Conservation (phyloP, 2,888 invertebrate species). For the Pollenia amentaria region DNA sequence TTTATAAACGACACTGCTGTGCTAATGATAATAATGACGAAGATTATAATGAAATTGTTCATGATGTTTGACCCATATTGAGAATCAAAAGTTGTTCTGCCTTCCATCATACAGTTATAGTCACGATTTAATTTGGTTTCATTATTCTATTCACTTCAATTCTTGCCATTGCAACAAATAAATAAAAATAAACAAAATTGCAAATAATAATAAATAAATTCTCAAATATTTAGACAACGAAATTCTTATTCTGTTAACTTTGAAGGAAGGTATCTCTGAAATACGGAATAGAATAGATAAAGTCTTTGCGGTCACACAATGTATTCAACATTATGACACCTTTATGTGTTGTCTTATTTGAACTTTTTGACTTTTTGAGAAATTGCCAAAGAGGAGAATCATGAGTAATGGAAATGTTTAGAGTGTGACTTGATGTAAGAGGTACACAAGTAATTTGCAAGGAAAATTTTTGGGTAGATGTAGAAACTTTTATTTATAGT, state of each 20-base stretch:
- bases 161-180: conserved; percentile 42
- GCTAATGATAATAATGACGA: conserved; percentile 20
- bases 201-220: conserved; percentile 31
- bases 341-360: not conserved
- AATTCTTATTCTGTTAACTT: conserved; percentile 36
- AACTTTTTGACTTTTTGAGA: conserved; percentile 14
- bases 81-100: conserved; percentile 56
- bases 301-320: conserved; percentile 46
- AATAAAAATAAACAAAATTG: conserved; percentile 3
- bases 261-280: conserved; percentile 34
- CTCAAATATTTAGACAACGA: conserved; percentile 38
- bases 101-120: conserved; percentile 63
- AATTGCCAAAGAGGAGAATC: not conserved
- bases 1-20: conserved; percentile 27
- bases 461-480: not conserved
- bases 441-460: not conserved
- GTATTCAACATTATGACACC: conserved; percentile 43
- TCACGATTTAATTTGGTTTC: conserved; percentile 61
- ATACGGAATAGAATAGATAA: not conserved
- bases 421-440: not conserved
- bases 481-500: too few relatives aligned
- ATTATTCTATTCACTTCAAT: conserved; percentile 29
- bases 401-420: not conserved
- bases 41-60: conserved; percentile 54
- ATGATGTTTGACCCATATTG: conserved; percentile 76